Conservation (phyloP, 2,888 invertebrate genomes). For the Drosophila atripex region DNA sequence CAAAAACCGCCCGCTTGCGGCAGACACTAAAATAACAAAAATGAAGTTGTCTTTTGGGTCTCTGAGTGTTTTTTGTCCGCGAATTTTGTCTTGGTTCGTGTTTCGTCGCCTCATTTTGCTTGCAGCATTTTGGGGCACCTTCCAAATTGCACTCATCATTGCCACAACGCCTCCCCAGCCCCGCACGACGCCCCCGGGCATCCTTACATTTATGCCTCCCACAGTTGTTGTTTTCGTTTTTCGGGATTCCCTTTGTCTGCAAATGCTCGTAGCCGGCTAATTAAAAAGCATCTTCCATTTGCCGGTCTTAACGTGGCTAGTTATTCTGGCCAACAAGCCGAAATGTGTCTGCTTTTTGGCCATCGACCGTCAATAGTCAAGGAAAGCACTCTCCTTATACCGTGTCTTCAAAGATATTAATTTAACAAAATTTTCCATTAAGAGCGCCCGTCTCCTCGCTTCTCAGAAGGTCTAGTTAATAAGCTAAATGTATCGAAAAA, state of each 20-base stretch:
- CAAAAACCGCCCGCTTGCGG: background rate
- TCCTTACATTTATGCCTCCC: constrained; percentile 51
- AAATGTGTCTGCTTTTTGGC: constrained; percentile 1
- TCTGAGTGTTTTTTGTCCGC: constrained; percentile 16
- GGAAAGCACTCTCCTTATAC: background rate
- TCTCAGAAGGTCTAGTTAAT: background rate
- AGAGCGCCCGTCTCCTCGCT: background rate
- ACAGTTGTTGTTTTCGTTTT: background rate
- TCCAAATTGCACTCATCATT: constrained; percentile 9
- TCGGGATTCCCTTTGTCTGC: constrained; percentile 52
- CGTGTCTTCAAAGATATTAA: too few relatives aligned
- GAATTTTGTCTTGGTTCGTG: constrained; percentile 48
- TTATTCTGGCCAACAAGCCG: background rate
- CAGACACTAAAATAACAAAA: constrained; percentile 31
- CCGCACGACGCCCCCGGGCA: constrained; percentile 9
- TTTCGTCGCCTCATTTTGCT: constrained; percentile 60
- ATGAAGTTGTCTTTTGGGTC: constrained; percentile 41
- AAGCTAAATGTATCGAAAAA: too few relatives aligned
- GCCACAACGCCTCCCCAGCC: background rate
- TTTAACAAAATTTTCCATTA: background rate
- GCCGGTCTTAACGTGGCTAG: background rate
- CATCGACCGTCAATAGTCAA: constrained; percentile 2
- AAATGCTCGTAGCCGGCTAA: constrained; percentile 66
- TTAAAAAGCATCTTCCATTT: constrained; percentile 60
- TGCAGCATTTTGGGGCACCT: constrained; percentile 62